These are phyloP conservation scores for Sympetrum striolatum DNA, from an alignment of 2,888 invertebrate genomes.

Conservation along the genomic window DNA sequence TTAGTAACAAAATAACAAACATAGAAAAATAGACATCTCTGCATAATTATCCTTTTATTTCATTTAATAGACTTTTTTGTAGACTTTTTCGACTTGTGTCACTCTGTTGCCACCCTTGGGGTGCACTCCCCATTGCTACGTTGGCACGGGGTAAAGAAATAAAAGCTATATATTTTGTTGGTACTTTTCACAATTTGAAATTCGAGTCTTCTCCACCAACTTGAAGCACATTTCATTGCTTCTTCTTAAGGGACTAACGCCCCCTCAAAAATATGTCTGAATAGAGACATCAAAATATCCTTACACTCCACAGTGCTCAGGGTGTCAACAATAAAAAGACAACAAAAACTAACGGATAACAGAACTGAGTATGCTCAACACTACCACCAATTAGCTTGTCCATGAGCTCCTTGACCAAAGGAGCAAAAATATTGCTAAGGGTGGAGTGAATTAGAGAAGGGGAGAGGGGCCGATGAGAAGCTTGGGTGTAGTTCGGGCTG, in stretches of 20 bases:
- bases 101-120: conserved; percentile 30
- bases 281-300: conserved; percentile 29
- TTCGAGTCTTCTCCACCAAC: conserved; percentile 28
- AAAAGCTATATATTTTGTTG: conserved; percentile 41
- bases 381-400: conserved; percentile 30
- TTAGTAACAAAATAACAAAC: conserved; percentile 51
- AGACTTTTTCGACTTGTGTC: not conserved
- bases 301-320: conserved; percentile 30
- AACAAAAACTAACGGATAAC: conserved; percentile 36
- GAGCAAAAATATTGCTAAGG: conserved; percentile 1
- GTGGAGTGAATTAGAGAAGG: conserved; percentile 21
- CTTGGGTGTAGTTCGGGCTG: not conserved
- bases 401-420: not conserved
- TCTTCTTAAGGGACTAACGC: conserved; percentile 3
- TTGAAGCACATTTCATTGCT: conserved; percentile 9
- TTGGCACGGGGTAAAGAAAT: conserved; percentile 19
- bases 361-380: conserved; percentile 28
- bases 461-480: conserved; percentile 25
- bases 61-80: not conserved
- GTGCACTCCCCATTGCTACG: conserved; percentile 11
- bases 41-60: conserved; percentile 44
- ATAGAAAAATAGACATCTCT: conserved; percentile 51
- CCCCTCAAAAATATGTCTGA: conserved; percentile 17
- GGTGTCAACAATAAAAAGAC: conserved; percentile 39
- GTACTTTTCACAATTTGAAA: conserved; percentile 25